Evolutionary conservation across 2,797 vertebrate genomes (phyloP).

Genomic region (Prionace glauca): DNA sequence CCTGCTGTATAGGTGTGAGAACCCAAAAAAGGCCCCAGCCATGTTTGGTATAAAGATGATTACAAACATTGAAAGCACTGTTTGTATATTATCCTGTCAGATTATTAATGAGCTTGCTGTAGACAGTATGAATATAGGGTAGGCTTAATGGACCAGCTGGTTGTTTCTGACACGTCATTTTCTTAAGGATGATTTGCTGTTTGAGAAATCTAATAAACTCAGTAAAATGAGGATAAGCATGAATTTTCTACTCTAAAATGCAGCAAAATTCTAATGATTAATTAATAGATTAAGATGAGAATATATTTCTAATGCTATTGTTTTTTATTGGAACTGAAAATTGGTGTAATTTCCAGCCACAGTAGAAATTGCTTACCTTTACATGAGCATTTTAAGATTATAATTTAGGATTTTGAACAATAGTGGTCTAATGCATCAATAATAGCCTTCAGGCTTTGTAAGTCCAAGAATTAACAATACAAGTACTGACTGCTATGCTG

Average conservation of each 20-base stretch:
- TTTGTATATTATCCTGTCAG: neutral
- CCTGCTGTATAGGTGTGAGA: neutral
- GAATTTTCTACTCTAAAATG: neutral
- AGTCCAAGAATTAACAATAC: no score
- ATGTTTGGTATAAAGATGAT: neutral
- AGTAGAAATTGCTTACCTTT: no score
- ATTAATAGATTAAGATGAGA: neutral
- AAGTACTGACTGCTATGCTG: no score
- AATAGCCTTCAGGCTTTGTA: no score
- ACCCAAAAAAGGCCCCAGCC: neutral
- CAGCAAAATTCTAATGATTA: neutral
- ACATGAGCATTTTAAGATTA: no score
- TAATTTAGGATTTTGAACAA: no score
- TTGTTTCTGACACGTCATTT: neutral
- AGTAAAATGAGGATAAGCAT: neutral
- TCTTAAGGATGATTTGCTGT: neutral
- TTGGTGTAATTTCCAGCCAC: no score
- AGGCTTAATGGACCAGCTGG: neutral
- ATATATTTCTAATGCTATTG: no score
- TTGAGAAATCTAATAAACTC: neutral
- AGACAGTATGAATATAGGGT: neutral
- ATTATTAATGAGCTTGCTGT: neutral
- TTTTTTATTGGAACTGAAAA: no score
- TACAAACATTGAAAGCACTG: neutral
- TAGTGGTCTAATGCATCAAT: no score